Base-by-base conservation (phyloP, 30 jellyfish, hydroid and myxozoan species). In the Aurelia sp. region DNA sequence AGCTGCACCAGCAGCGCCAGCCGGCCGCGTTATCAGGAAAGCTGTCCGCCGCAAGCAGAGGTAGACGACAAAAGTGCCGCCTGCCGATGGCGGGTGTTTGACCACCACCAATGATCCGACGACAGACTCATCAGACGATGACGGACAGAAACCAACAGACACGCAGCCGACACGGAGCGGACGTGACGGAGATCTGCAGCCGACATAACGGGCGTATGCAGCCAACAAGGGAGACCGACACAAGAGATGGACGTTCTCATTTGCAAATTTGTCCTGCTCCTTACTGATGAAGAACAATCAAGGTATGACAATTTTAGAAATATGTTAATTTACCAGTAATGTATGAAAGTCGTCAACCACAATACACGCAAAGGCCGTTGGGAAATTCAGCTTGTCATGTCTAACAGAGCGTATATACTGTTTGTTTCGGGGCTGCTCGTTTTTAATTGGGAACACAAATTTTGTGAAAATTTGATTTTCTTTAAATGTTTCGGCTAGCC, bases 21-120 rank as follows among this genome's bases (percentile, higher is more conserved):
- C 86, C 16, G 47, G 63, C 33, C 86, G 92, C 4, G 72, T 64
- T 19, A 70, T 83, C 13, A 72, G 72, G 63, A 74, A 65, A 47
- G 92, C 86, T 62, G 92, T 83, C 44, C 66, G 92, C 19, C 86
- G 92, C 13, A 61, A 52, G 92, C 55, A 51, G 86, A 27, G 69
- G 47, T 58, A 63, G 68, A 44, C 15, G 55, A 44, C 13, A 44
- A 16, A 44, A 44, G 55, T 9, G 55, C 55, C 55, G 55, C 55
- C 55, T 69, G 61, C 52, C 61, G 24, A 13, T 38, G 66, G 53
- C 77, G 47, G 21, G 24, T 33, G 24, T 33, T 17, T 69, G 33
- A 4, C 50, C 44, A n/a, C 41, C 84, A 41, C 16, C 13, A 20
- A 19, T 21, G 55, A 62, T 47, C 88, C 52, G 78, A 77, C 78